phyloP scores from a whole-genome alignment of 2,113 vertebrate species.

The Heliornis fulica region DNA sequence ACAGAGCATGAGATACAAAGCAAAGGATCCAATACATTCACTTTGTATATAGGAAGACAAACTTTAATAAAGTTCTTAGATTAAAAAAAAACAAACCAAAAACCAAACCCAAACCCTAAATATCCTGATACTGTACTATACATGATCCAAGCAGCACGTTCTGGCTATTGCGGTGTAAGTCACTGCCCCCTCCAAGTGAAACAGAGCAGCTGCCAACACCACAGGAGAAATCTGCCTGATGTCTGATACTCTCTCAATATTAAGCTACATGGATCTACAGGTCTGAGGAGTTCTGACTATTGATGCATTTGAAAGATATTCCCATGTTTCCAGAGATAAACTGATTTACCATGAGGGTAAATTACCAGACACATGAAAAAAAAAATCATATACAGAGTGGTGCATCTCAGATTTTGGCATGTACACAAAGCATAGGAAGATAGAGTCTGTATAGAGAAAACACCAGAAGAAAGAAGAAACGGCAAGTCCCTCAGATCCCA shows the following conservation, averaged over 20 bases:
- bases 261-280: background rate
- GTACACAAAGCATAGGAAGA: background rate
- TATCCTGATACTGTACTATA: background rate
- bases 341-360: background rate
- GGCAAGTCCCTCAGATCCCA: background rate
- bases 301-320: background rate
- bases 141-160: background rate
- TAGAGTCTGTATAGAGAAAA: background rate
- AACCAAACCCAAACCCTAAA: fast-evolving
- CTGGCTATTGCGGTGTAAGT: background rate
- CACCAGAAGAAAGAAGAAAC: background rate
- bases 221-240: background rate
- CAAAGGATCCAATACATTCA: background rate
- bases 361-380: background rate
- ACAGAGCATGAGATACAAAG: background rate
- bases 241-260: background rate
- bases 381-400: background rate
- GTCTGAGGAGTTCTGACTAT: background rate
- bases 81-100: too few relatives aligned
- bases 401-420: background rate
- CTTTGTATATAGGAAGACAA: background rate
- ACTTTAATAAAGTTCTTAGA: background rate
- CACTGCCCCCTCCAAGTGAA: background rate
- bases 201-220: background rate
- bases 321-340: background rate